Evolutionary conservation across 2,797 vertebrate genomes (phyloP), one percentile per base, ranked within the genome.

Genomic region (Alauda arvensis): DNA sequence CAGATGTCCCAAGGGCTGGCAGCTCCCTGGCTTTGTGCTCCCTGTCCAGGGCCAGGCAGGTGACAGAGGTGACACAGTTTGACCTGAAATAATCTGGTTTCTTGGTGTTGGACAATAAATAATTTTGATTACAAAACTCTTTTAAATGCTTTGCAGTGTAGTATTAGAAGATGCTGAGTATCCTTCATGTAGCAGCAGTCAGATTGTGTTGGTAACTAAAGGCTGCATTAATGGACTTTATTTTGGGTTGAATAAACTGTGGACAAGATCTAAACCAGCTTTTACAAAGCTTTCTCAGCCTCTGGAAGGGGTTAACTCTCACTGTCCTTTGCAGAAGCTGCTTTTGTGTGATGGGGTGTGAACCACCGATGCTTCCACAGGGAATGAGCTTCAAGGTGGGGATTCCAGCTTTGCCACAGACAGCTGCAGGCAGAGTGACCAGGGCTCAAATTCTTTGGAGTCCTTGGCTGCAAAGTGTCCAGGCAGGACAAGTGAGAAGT

Each of bases 21-120:
- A 42, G 31, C 59, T 49, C n/a, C 34, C 34, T 56, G 61, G 18
- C 46, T 51, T 18, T n/a, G n/a, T 60, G 39, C 23, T 45, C n/a
- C 33, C 25, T 20, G 20, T 3, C 17, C 61, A 56, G 42, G 52
- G 45, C 63, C 31, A 9, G 53, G 45, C 53, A 67, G 76, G 63
- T 42, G 62, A n/a, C 15, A 16, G 57, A 61, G 40, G 40, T 62
- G 77, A 46, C 15, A 28, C 5, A 7, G 19, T 28, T 18, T n/a
- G 18, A n/a, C 15, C 40, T 39, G 33, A 39, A 46, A 46, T 62
- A 8, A 70, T 62, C 40, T 46, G 48, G 1, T 18, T 61, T 28
- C 33, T 39, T 1, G 0, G 39, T 28, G 48, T 28, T 10, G 23
- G 57, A 29, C 40, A 39, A 26, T 11, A 2, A n/a, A n/a, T n/a